A percentile compares a stretch with the other conserved stretches of the same genome.
These are phyloP conservation scores for Clostera curtula DNA, from an alignment of 2,888 invertebrate genomes.

Conservation along the genomic window DNA sequence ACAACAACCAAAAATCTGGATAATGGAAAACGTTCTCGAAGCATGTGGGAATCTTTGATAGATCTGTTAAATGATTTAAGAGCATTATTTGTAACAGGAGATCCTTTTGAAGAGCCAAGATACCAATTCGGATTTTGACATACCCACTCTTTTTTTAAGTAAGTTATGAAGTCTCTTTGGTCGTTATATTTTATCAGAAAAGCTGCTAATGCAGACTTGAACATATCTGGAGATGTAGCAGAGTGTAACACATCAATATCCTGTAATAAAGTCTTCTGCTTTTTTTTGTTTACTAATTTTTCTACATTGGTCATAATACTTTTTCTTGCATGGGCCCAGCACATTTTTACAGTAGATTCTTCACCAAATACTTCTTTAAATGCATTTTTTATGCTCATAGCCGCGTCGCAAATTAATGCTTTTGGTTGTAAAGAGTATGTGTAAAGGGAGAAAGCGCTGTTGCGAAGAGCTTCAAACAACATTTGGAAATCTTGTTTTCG, in stretches of 20 bases:
- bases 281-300: slow-evolving; percentile 2
- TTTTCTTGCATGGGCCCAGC: slow-evolving; percentile 10
- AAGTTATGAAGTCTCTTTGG: slow-evolving; percentile 5
- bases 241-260: slow-evolving; percentile 5
- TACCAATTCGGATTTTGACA: slow-evolving; percentile 9
- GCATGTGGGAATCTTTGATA: slow-evolving; percentile 1
- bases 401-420: slow-evolving; percentile 9
- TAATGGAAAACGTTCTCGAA: slow-evolving; percentile 1
- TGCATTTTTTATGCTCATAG: slow-evolving; percentile 13
- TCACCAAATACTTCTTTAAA: slow-evolving; percentile 10
- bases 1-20: slow-evolving; percentile 1
- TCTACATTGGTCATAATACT: not conserved
- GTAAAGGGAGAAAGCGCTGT: slow-evolving; percentile 4
- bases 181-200: slow-evolving; percentile 3
- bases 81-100: slow-evolving; percentile 15
- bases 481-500: slow-evolving; percentile 3
- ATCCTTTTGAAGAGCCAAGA: slow-evolving; percentile 6
- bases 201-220: slow-evolving; percentile 1
- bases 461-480: not conserved
- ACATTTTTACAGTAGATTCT: slow-evolving; percentile 6
- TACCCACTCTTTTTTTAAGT: slow-evolving; percentile 11
- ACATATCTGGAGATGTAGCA: slow-evolving; percentile 1
- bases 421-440: slow-evolving; percentile 4
- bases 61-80: slow-evolving; percentile 10
- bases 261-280: not conserved